phyloP scores from a whole-genome alignment of 1,140 invertebrate species.

The Drosophila virilis region DNA sequence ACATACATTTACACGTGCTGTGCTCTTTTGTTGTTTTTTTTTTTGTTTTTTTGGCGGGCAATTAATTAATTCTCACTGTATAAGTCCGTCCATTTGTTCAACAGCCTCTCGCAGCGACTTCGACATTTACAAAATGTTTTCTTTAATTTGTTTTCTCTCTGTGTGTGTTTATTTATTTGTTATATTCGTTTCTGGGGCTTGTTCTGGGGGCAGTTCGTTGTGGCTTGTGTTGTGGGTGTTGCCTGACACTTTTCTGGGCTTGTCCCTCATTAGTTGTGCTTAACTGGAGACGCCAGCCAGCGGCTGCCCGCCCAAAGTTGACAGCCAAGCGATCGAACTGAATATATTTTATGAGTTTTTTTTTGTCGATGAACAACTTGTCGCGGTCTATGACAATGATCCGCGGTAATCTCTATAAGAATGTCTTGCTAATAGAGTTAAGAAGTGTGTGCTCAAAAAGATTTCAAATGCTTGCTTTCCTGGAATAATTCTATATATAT shows the following conservation, averaged over 20 bases:
- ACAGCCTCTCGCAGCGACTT: slow-evolving; percentile 29
- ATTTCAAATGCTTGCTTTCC: no score
- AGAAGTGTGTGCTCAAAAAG: neutral
- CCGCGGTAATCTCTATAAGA: slow-evolving; percentile 26
- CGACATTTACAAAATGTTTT: slow-evolving; percentile 83
- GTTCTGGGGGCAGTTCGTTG: slow-evolving; percentile 9
- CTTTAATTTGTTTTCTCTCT: slow-evolving; percentile 63
- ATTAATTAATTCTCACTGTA: slow-evolving; percentile 68
- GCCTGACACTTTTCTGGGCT: slow-evolving; percentile 75
- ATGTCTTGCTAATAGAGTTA: slow-evolving; percentile 13
- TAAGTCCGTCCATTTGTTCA: slow-evolving; percentile 3
- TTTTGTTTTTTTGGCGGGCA: slow-evolving; percentile 45
- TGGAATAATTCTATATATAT: no score
- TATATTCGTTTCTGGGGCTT: slow-evolving; percentile 34
- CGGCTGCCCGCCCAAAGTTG: slow-evolving; percentile 30
- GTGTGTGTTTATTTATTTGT: slow-evolving; percentile 33
- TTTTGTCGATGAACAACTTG: slow-evolving; percentile 27
- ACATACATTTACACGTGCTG: slow-evolving; percentile 36
- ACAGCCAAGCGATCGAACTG: slow-evolving; percentile 42
- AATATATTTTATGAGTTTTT: slow-evolving; percentile 12
- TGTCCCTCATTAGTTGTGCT: slow-evolving; percentile 78
- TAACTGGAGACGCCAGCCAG: slow-evolving; percentile 46
- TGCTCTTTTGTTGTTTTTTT: slow-evolving; percentile 26
- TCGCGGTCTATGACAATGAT: slow-evolving; percentile 18
- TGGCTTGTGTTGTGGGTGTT: slow-evolving; percentile 66